Base-by-base conservation (phyloP, 2,797 vertebrate genomes). In the Pyrocephalus nanus region DNA sequence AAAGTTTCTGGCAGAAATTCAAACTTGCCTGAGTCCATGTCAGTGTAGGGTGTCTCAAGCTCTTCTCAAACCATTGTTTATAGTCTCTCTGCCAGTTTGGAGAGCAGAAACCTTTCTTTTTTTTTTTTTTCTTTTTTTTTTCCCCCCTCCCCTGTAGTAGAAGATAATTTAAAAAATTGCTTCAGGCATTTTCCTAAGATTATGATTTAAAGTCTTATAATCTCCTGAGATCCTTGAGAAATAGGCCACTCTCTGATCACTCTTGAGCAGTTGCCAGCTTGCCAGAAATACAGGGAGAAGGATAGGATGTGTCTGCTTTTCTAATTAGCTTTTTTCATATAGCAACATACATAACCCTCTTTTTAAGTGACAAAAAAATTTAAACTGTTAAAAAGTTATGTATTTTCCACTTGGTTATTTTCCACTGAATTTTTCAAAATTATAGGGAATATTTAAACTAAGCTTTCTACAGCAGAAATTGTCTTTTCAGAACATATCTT, bases 201-300 rank as follows among this genome's bases (percentile, higher is more conserved):
- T 95, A 95, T 96, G 93, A 97, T 97, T 98, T 98, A 97, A 97
- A 97, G 95, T 97, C 92, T 95, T 95, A 84, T 34, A 80, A 81
- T 97, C 97, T 97, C 97, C 95, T 80, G 96, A 96, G 97, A 92
- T 96, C 82, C 85, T 95, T 97, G 97, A 97, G 96, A 97, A 98
- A 97, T 96, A 98, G 96, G 95, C 96, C 95, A 96, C 90, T 81
- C 94, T 97, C 96, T 97, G 97, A 98, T 98, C 97, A 96, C 93
- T 97, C 95, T 51, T 97, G 97, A 97, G 92, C 77, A 87, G 72
- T 96, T 97, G 97, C 97, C 97, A 98, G 80, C 90, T 71, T 96
- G 91, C 92, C 96, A 97, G 97, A 97, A 97, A 98, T 97, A 96
- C 43, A 96, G 93, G 91, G 88, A 97, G 91, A 97, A 95, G 93